Evolutionary conservation across 2,888 invertebrate genomes (phyloP), one percentile per base, ranked within the genome.

Genomic region (Parascotia fuliginaria): DNA sequence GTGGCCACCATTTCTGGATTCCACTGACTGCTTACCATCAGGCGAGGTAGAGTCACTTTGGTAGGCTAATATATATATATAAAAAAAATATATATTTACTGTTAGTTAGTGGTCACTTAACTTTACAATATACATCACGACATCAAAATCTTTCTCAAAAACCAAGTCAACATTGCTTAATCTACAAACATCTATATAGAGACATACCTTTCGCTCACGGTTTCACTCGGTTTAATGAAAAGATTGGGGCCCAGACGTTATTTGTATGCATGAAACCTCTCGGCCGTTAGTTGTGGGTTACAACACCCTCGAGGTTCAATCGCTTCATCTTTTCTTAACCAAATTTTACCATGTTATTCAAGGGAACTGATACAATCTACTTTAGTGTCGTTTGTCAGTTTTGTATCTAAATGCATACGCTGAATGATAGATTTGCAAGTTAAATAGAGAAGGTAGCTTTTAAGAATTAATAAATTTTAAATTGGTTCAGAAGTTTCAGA

Each of bases 221-320:
- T 14, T 29, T 4, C 13, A 13, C 38, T 9, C 43, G 34, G 39
- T 50, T 50, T 43, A 50, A 50, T 50, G 28, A 42, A 33, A 50
- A 33, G 38, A 32, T 38, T 14, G 37, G 16, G 16, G 19, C 38
- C 13, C 6, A 19, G 40, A 49, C 29, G 49, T 50, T 40, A 40
- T 50, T 50, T 50, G 43, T 50, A 50, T 50, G 49, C 49, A 50
- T 50, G 31, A 41, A 50, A 24, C 29, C 34, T 49, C 29, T 11
- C 15, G 42, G 27, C 49, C 42, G 39, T 43, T 49, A 49, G 49
- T 40, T 31, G 42, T 12, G 27, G 33, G n/a, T 39, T 28, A 50
- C 40, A 34, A 39, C 33, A 27, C 49, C 40, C 19, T n/a, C 9
- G 39, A 28, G 14, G 4, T 6, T 7, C 22, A 9, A 24, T n/a